phyloP scores from a whole-genome alignment of 2,888 invertebrate species.

The Ormyrus labotus region DNA sequence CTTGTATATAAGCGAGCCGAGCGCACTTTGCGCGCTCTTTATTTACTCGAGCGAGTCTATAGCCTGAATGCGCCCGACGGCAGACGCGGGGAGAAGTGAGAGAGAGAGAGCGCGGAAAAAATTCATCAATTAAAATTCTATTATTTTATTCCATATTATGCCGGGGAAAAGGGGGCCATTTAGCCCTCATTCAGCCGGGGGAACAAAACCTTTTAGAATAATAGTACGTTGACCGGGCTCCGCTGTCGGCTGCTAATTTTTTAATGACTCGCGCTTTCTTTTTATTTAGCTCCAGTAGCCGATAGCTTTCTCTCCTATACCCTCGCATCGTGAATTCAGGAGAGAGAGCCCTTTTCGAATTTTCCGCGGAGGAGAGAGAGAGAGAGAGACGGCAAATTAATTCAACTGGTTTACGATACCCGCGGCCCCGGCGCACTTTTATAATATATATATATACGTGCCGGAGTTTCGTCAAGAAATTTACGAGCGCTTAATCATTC shows the following conservation, averaged over 20 bases:
- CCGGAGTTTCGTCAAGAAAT: slow-evolving; percentile 29
- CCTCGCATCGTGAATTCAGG: slow-evolving; percentile 5
- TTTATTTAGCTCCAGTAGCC: background rate
- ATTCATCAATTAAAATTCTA: slow-evolving; percentile 52
- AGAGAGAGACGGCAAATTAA: slow-evolving; percentile 30
- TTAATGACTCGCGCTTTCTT: slow-evolving; percentile 9
- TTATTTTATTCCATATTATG: slow-evolving; percentile 51
- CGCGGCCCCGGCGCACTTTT: background rate
- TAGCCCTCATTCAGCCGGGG: slow-evolving; percentile 43
- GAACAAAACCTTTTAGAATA: slow-evolving; percentile 45
- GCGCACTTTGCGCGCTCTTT: slow-evolving; percentile 33
- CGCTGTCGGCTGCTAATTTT: slow-evolving; percentile 2
- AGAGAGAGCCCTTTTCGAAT: background rate
- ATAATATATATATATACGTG: background rate
- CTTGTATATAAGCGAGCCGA: slow-evolving; percentile 17
- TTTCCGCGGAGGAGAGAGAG: background rate
- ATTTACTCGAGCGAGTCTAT: slow-evolving; percentile 19
- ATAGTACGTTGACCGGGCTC: slow-evolving; percentile 30
- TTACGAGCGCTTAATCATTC: slow-evolving; percentile 41
- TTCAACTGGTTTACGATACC: slow-evolving; percentile 35
- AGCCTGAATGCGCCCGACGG: slow-evolving; percentile 21
- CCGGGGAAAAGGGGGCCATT: slow-evolving; percentile 15
- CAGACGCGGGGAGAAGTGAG: background rate
- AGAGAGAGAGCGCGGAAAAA: background rate
- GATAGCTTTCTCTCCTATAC: background rate